A percentile compares a stretch with the other conserved stretches of the same genome.
Evolutionary conservation across 2,797 vertebrate species (phyloP).

Genomic region (Macroramphosus scolopax): DNA sequence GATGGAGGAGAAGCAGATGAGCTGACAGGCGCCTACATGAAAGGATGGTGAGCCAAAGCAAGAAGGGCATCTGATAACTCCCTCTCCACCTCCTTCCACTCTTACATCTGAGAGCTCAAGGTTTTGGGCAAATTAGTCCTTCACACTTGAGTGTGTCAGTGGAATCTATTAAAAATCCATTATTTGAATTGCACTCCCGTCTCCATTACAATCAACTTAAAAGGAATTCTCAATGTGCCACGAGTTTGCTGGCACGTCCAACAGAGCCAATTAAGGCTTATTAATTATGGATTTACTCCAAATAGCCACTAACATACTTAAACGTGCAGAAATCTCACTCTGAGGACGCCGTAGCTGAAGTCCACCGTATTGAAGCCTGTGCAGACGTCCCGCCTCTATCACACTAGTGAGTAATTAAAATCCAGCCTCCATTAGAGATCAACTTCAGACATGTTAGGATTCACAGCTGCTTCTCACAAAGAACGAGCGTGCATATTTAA

Average conservation of each 20-base stretch:
- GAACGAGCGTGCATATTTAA: slow-evolving; percentile 71
- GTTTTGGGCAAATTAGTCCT: slow-evolving; percentile 67
- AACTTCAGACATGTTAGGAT: too few relatives aligned
- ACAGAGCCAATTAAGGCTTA: slow-evolving; percentile 67
- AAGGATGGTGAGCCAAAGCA: slow-evolving; percentile 32
- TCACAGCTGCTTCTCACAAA: slow-evolving; percentile 81
- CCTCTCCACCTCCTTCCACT: slow-evolving; percentile 39
- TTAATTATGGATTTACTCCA: slow-evolving; percentile 72
- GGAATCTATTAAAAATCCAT: slow-evolving; percentile 77
- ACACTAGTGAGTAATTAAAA: too few relatives aligned
- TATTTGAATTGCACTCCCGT: slow-evolving; percentile 71
- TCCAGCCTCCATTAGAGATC: slow-evolving; percentile 65
- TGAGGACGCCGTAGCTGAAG: too few relatives aligned
- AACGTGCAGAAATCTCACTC: too few relatives aligned
- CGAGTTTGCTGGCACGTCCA: slow-evolving; percentile 71
- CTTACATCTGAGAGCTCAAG: slow-evolving; percentile 51
- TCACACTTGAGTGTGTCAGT: slow-evolving; percentile 69
- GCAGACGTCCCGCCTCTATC: too few relatives aligned
- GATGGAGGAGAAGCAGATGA: slow-evolving; percentile 35
- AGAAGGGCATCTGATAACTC: slow-evolving; percentile 37
- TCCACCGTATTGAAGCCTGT: slow-evolving; percentile 44
- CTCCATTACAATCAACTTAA: slow-evolving; percentile 69
- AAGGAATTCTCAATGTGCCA: slow-evolving; percentile 64
- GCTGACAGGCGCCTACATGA: slow-evolving; percentile 38
- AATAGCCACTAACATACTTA: too few relatives aligned